Percentiles rank a stretch among this genome's conserved stretches.
Conservation (phyloP, 2,888 invertebrate genomes). For the Nemoura dubitans region DNA sequence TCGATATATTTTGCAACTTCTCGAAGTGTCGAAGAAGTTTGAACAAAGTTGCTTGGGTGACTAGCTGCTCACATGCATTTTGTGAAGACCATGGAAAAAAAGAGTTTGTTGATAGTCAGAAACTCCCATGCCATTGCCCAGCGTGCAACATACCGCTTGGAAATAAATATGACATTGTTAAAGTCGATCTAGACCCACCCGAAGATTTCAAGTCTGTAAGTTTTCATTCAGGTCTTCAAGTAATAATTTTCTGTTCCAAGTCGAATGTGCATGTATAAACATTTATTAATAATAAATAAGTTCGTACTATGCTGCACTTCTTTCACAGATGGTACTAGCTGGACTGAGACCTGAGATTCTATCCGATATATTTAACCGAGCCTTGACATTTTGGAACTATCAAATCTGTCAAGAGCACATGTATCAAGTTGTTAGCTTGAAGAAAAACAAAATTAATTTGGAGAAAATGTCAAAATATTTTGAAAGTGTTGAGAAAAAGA, state of each 20-base stretch:
- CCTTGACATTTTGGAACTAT: constrained; percentile 61
- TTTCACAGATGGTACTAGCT: constrained; percentile 58
- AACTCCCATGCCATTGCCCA: constrained; percentile 52
- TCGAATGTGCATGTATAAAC: too few relatives aligned
- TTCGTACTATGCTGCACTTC: neutral
- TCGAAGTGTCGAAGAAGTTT: constrained; percentile 58
- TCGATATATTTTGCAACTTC: constrained; percentile 58
- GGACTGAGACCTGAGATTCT: constrained; percentile 61
- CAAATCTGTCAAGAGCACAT: constrained; percentile 56
- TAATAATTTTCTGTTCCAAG: too few relatives aligned
- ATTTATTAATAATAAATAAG: too few relatives aligned
- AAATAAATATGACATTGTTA: constrained; percentile 58
- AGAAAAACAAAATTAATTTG: constrained; percentile 46
- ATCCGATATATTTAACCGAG: constrained; percentile 59
- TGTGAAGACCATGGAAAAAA: constrained; percentile 54
- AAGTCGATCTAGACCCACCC: constrained; percentile 59
- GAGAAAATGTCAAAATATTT: constrained; percentile 48
- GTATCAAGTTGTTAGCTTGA: constrained; percentile 49
- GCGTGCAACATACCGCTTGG: constrained; percentile 55
- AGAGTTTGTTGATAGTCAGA: constrained; percentile 41
- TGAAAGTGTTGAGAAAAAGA: constrained; percentile 47
- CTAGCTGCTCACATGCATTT: constrained; percentile 55
- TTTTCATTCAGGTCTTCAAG: neutral
- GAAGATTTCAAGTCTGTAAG: constrained; percentile 59
- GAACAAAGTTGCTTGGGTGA: constrained; percentile 58